Percentiles rank a stretch among this genome's conserved stretches.
These are phyloP conservation scores for Otus sunia DNA, from an alignment of 2,113 vertebrate genomes.

Conservation along the genomic window DNA sequence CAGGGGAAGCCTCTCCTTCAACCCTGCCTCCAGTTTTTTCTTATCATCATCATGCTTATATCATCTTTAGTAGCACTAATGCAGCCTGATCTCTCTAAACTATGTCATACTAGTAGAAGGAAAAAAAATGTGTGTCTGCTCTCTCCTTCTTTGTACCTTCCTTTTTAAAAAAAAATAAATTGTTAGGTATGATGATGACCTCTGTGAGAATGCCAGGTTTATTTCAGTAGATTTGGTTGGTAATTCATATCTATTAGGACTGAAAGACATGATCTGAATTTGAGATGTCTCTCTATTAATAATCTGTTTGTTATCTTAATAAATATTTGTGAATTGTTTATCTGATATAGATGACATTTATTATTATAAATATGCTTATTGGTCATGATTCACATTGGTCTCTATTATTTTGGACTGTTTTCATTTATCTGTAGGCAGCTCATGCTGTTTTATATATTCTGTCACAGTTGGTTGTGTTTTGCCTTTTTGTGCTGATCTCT, in stretches of 20 bases:
- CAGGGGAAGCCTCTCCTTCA: background rate
- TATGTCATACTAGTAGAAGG: background rate
- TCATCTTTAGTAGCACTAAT: slow-evolving; percentile 5
- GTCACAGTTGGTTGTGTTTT: slow-evolving; percentile 52
- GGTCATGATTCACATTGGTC: slow-evolving; percentile 43
- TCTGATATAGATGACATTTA: slow-evolving; percentile 53
- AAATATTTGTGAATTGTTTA: slow-evolving; percentile 52
- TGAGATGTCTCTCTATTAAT: slow-evolving; percentile 14
- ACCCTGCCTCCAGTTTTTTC: slow-evolving; percentile 10
- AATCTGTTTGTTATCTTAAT: slow-evolving; percentile 22
- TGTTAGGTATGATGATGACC: background rate
- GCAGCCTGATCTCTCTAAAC: slow-evolving; percentile 8
- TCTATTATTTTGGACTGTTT: slow-evolving; percentile 33
- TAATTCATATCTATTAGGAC: background rate
- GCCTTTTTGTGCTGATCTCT: slow-evolving; percentile 45
- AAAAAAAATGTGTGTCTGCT: background rate
- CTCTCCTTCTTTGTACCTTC: background rate
- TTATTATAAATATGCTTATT: slow-evolving; percentile 46
- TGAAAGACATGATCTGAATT: slow-evolving; percentile 27
- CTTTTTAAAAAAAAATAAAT: background rate
- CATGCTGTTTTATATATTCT: slow-evolving; percentile 45
- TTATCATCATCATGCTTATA: background rate
- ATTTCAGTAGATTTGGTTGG: slow-evolving; percentile 26
- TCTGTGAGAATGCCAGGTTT: slow-evolving; percentile 22
- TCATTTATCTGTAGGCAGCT: slow-evolving; percentile 54